phyloP scores from a whole-genome alignment of 2,888 invertebrate species.

The Megamerina dolium region DNA sequence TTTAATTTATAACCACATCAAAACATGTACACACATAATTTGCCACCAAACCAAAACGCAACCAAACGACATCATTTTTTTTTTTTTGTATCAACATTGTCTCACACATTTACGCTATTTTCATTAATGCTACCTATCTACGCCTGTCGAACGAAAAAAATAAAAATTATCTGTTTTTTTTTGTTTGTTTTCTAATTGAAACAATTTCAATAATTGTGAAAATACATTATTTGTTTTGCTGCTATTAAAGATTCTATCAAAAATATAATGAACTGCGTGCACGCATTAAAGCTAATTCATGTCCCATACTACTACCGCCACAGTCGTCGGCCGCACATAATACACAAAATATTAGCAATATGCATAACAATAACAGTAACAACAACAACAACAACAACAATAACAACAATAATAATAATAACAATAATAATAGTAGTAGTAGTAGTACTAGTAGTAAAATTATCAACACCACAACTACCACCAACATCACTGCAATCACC shows the following conservation, averaged over 20 bases:
- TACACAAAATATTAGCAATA: constrained; percentile 41
- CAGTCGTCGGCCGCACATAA: no score
- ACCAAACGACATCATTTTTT: no score
- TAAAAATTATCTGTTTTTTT: no score
- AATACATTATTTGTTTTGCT: not conserved
- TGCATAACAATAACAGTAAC: constrained; percentile 33
- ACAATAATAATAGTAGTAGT: constrained; percentile 30
- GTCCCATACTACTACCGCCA: constrained; percentile 65
- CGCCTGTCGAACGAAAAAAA: no score
- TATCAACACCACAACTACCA: constrained; percentile 23
- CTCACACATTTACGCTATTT: no score
- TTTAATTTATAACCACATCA: no score
- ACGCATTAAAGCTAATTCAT: constrained; percentile 81
- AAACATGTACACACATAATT: no score
- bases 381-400: constrained; percentile 21
- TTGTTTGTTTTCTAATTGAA: not conserved
- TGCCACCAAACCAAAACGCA: no score
- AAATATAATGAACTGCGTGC: constrained; percentile 81
- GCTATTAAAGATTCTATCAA: constrained; percentile 69
- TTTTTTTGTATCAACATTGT: no score
- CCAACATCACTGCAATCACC: constrained; percentile 24
- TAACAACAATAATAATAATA: constrained; percentile 26
- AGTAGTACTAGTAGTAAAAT: constrained; percentile 29
- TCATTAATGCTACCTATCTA: no score
- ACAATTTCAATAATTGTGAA: not conserved